Conservation (phyloP, 2,888 invertebrate genomes). For the Clepsis dumicolana region DNA sequence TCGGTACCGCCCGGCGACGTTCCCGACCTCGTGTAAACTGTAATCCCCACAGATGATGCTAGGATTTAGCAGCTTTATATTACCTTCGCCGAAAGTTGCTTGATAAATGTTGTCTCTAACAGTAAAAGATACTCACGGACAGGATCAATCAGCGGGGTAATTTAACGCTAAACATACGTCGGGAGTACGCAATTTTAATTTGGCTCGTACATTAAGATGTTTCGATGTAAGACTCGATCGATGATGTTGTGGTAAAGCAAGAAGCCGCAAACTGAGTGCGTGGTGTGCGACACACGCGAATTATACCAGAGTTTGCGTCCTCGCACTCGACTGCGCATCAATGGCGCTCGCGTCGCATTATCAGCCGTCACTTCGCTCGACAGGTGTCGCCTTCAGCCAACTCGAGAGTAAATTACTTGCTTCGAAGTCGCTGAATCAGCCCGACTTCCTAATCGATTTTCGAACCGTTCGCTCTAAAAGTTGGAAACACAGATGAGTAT, state of each 20-base stretch:
- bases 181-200: not conserved
- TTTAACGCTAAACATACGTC: slow-evolving; percentile 16
- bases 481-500: slow-evolving; percentile 63
- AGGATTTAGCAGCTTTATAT: slow-evolving; percentile 80
- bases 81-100: slow-evolving; percentile 72
- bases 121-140: slow-evolving; percentile 48
- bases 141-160: slow-evolving; percentile 45
- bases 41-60: slow-evolving; percentile 82
- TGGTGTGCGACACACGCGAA: slow-evolving; percentile 50
- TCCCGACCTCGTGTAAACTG: slow-evolving; percentile 77
- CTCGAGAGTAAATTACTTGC: slow-evolving; percentile 85
- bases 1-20: slow-evolving; percentile 58
- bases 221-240: not conserved
- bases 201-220: not conserved
- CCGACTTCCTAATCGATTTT: slow-evolving; percentile 81
- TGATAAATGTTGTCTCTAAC: slow-evolving; percentile 69
- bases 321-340: slow-evolving; percentile 75
- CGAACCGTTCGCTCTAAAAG: slow-evolving; percentile 68
- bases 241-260: slow-evolving; percentile 5
- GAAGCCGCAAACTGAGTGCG: not conserved
- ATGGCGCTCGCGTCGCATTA: slow-evolving; percentile 82
- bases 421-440: slow-evolving; percentile 83
- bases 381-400: slow-evolving; percentile 86
- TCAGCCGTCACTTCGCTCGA: slow-evolving; percentile 82
- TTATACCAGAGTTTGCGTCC: slow-evolving; percentile 59